Conservation (phyloP, 2,888 invertebrate genomes). For the Emmelina monodactyla region DNA sequence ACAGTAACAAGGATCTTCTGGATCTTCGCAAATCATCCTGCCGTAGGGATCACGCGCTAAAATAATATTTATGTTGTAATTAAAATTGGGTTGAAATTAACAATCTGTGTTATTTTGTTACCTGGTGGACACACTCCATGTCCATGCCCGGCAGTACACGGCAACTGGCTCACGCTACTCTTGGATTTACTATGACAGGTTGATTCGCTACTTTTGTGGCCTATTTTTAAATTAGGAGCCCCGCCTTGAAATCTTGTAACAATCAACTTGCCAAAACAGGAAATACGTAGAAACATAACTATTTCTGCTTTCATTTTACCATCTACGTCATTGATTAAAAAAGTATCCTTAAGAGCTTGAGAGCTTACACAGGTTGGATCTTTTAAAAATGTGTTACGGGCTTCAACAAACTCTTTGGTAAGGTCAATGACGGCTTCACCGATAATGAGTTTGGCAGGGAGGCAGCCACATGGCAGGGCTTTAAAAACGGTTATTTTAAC, state of each 20-base stretch:
- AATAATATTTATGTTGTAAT: background rate
- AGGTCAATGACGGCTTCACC: conserved; percentile 67
- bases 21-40: conserved; percentile 42
- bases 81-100: background rate
- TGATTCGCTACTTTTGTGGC: conserved; percentile 13
- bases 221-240: conserved; percentile 28
- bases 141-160: conserved; percentile 12
- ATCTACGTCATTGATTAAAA: conserved; percentile 57
- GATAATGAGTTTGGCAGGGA: conserved; percentile 69
- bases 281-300: conserved; percentile 68
- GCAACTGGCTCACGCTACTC: background rate
- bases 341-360: conserved; percentile 69
- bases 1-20: conserved; percentile 48
- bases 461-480: conserved; percentile 66
- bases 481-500: conserved; percentile 66
- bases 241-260: conserved; percentile 70
- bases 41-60: conserved; percentile 36
- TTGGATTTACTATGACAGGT: too few species aligned
- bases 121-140: conserved; percentile 32
- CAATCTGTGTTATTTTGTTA: conserved; percentile 16
- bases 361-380: conserved; percentile 56
- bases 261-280: conserved; percentile 71
- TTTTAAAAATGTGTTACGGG: conserved; percentile 52
- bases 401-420: conserved; percentile 66
- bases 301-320: conserved; percentile 65